These are phyloP conservation scores for Bombus difficillimus DNA, from an alignment of 1,140 invertebrate genomes.

Conservation along the genomic window DNA sequence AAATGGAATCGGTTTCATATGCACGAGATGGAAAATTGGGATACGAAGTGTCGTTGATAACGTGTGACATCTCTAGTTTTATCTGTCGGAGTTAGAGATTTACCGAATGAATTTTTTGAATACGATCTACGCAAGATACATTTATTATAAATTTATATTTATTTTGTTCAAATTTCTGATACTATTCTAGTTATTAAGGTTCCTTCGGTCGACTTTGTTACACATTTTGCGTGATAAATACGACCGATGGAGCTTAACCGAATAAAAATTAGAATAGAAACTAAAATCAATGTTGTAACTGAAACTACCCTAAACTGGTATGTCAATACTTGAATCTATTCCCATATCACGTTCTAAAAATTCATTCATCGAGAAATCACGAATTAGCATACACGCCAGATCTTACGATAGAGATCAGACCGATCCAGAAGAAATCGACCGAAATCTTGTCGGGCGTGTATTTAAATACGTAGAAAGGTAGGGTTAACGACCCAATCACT, in stretches of 20 bases:
- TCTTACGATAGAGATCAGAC: background rate
- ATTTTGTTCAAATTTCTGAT: no score
- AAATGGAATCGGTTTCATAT: background rate
- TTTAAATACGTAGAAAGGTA: slow-evolving; percentile 34
- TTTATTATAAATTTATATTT: no score
- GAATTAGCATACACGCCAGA: background rate
- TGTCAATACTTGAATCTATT: background rate
- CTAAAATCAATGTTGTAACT: background rate
- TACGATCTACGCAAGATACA: no score
- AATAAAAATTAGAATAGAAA: background rate
- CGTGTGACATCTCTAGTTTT: no score
- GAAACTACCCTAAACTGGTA: background rate
- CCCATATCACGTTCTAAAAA: background rate
- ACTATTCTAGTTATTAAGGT: no score
- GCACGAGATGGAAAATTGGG: background rate
- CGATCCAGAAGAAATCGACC: background rate
- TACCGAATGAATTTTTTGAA: no score
- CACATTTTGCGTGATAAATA: no score
- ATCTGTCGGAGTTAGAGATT: no score
- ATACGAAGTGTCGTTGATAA: background rate
- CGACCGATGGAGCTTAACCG: no score
- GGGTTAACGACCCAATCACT: slow-evolving; percentile 28
- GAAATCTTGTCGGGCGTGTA: background rate
- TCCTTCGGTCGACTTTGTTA: no score
- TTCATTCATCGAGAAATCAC: background rate